Percentiles rank a stretch among this genome's conserved stretches.
Evolutionary conservation across 2,888 invertebrate species (phyloP).

Genomic region (Andrena chrysosceles): DNA sequence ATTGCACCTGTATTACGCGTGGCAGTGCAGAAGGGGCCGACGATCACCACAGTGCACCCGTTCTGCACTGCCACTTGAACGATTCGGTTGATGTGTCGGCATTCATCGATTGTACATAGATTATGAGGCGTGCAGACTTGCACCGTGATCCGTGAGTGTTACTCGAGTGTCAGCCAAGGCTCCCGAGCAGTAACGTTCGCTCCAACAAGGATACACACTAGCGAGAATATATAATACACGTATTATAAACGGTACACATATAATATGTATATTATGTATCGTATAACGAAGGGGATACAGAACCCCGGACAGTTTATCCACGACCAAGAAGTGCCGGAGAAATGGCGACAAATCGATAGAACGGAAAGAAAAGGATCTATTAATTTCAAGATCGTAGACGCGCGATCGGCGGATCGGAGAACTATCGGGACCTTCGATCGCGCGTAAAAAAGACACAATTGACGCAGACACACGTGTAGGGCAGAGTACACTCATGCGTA

Average conservation of each 20-base stretch:
- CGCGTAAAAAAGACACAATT: constrained; percentile 16
- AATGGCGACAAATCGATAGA: constrained; percentile 48
- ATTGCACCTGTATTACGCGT: constrained; percentile 2
- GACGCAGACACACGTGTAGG: not conserved
- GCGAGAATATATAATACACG: constrained; percentile 49
- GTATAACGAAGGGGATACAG: constrained; percentile 37
- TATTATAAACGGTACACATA: constrained; percentile 45
- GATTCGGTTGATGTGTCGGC: constrained; percentile 20
- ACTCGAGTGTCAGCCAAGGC: constrained; percentile 44
- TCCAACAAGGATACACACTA: constrained; percentile 34
- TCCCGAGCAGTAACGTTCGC: constrained; percentile 47
- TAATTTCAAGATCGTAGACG: constrained; percentile 34
- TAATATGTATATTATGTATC: constrained; percentile 59
- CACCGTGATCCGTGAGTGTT: constrained; percentile 32
- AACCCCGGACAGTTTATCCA: constrained; percentile 49
- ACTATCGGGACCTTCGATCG: constrained; percentile 22
- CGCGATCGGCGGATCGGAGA: constrained; percentile 24
- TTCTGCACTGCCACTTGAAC: not conserved
- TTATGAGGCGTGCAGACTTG: constrained; percentile 32
- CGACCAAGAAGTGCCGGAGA: constrained; percentile 59
- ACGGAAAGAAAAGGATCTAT: constrained; percentile 15
- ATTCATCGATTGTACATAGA: constrained; percentile 45
- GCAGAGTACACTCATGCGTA: constrained; percentile 1
- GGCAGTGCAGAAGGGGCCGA: not conserved
- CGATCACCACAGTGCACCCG: not conserved